Evolutionary conservation across 2,797 vertebrate species (phyloP).

Genomic region (Micrastur ruficollis): DNA sequence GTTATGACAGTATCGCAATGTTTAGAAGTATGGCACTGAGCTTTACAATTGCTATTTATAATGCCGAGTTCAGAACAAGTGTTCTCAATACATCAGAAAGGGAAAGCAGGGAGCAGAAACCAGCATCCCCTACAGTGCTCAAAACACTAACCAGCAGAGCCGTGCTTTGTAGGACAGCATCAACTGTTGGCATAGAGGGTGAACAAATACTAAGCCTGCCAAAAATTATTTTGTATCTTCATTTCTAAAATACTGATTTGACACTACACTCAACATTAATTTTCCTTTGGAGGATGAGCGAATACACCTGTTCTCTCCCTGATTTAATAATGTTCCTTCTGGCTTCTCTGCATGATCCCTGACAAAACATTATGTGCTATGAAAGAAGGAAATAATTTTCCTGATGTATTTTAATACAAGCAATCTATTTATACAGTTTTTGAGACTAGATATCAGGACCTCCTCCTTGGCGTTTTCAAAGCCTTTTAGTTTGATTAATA

Average conservation of each 20-base stretch:
- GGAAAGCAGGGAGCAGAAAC: background rate
- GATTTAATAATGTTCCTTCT: constrained; percentile 22
- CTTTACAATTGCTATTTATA: background rate
- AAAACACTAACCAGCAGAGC: background rate
- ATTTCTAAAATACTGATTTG: background rate
- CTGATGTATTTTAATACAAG: background rate
- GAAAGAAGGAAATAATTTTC: background rate
- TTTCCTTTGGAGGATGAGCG: background rate
- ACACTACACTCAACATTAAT: background rate
- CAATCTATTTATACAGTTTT: background rate
- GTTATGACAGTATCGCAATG: background rate
- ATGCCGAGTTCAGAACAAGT: background rate
- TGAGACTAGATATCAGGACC: background rate
- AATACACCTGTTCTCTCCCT: background rate
- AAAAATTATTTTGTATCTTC: background rate
- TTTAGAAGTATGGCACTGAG: background rate
- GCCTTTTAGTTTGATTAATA: constrained; percentile 3
- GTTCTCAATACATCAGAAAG: background rate
- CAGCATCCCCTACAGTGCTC: background rate
- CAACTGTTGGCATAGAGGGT: background rate
- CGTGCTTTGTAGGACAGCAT: background rate
- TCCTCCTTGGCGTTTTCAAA: background rate
- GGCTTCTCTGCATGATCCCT: background rate
- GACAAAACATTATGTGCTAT: background rate
- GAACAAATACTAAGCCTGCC: background rate